Base-by-base conservation (phyloP, 2,113 vertebrate genomes). In the Corydoras maculifer region DNA sequence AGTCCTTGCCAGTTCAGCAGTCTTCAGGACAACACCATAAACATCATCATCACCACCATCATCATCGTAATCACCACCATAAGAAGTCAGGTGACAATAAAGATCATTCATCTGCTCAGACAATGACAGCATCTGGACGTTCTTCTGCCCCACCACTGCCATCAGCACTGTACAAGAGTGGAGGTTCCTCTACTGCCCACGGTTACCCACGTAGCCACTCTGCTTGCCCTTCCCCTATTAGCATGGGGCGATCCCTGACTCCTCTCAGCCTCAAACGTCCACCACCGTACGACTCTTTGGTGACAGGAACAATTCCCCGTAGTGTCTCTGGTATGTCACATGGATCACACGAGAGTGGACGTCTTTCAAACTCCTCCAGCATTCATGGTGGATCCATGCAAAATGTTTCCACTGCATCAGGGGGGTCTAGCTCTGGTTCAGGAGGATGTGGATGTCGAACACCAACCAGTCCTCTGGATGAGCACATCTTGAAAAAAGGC, bases 211-310 rank as follows among this genome's bases (percentile, higher is more conserved):
- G 93, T 74, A 95, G 93, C 82, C 95, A 95, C 74, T 98, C 96
- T 12, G 91, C 93, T 43, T 96, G 95, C 62, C 95, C 96, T 0
- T 98, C 95, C 30, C 96, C 96, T 0, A 93, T 98, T 25, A 94
- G 91, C 88, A 92, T 94, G 91, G 93, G 93, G 10, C 88, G 94
- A 75, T 90, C 93, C 48, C 86, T 95, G 80, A 96, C 95, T 0
- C 95, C 95, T 2, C 86, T 96, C 79, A 95, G 91, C 84, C 89
- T 95, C 82, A 99, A 99, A 85, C 89, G 94, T 74, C 96, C 95
- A 2, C 96, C 96, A 0, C 94, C 96, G 6, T 98, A 98, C 43
- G 94, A 97, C 9, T 87, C 91, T 30, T 83, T 96, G 83, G 90
- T 94, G 85, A 86, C 92, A 8, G 93, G 92, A 85, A 91, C 92